A percentile compares a stretch with the other conserved stretches of the same genome.
phyloP scores from a whole-genome alignment of 2,797 vertebrate species.

The Anas bahamensis region DNA sequence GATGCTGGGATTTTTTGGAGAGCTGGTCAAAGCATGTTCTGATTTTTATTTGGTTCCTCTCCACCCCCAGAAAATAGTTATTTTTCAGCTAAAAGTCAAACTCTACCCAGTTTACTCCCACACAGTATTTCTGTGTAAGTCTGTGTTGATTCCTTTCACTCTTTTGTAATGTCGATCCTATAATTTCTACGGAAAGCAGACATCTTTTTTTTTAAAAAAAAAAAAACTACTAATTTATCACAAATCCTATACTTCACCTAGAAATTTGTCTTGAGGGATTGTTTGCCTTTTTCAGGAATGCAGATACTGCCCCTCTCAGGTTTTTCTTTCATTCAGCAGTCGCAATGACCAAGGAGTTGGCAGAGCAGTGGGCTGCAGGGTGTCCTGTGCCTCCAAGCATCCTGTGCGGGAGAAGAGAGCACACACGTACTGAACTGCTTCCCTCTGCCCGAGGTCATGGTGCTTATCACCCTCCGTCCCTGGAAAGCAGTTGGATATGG shows the following conservation, averaged over 20 bases:
- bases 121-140: neutral
- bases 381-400: neutral
- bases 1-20: neutral
- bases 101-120: neutral
- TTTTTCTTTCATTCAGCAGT: neutral
- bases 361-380: neutral
- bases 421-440: neutral
- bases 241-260: neutral
- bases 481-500: conserved; percentile 3
- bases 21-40: neutral
- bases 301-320: neutral
- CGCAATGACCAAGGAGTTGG: neutral
- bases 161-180: neutral
- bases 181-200: neutral
- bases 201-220: neutral
- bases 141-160: neutral
- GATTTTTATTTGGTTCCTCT: neutral
- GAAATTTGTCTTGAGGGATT: neutral
- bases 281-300: neutral
- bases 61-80: neutral
- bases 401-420: neutral
- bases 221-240: too few species aligned
- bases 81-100: neutral
- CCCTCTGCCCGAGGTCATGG: neutral
- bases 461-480: neutral